Conservation (phyloP, 2,888 invertebrate species). For the Sepioteuthis lessoniana region DNA sequence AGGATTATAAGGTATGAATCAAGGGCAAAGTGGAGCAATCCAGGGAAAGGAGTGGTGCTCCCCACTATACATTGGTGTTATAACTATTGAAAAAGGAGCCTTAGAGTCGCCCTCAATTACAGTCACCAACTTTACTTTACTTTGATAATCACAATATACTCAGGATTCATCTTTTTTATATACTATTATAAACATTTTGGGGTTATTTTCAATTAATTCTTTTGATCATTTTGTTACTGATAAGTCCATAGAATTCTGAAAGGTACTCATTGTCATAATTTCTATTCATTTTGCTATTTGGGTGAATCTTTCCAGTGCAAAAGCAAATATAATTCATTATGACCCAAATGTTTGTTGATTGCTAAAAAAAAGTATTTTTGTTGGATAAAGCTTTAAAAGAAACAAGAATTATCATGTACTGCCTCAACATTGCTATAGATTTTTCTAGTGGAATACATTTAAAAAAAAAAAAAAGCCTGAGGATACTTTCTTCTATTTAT, state of each 20-base stretch:
- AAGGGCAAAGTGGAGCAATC: too few species aligned
- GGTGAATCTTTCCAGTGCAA: neutral
- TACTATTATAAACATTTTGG: neutral
- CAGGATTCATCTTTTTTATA: too few species aligned
- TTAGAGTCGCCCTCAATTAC: too few species aligned
- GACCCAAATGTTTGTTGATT: neutral
- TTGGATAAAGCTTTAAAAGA: neutral
- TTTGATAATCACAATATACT: too few species aligned
- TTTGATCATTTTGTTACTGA: neutral
- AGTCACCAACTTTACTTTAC: too few species aligned
- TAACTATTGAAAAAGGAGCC: too few species aligned
- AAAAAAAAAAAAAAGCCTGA: neutral
- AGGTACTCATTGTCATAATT: neutral
- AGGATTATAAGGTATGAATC: too few species aligned
- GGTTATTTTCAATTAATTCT: neutral
- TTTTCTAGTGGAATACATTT: neutral
- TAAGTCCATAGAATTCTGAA: neutral
- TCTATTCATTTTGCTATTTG: neutral
- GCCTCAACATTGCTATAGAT: neutral
- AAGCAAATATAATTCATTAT: neutral
- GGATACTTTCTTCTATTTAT: neutral
- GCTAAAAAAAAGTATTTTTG: neutral
- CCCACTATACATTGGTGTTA: too few species aligned
- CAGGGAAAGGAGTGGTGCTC: too few species aligned
- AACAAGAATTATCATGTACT: neutral